These are phyloP conservation scores for Tipula helvola DNA, from an alignment of 2,888 invertebrate genomes.

Conservation along the genomic window DNA sequence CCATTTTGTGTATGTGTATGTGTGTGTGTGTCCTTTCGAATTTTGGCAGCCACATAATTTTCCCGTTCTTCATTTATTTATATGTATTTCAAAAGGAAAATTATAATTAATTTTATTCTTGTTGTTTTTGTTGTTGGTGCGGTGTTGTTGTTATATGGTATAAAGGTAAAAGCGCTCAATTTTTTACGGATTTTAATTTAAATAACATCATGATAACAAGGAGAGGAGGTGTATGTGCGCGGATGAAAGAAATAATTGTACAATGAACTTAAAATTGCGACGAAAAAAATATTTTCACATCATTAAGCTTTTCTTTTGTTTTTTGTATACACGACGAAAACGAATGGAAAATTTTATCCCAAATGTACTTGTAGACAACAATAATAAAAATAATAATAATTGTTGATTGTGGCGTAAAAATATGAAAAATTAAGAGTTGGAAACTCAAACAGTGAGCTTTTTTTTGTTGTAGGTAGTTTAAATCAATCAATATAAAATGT, in stretches of 20 bases:
- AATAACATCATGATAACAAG: neutral
- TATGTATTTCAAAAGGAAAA: neutral
- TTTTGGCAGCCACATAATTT: neutral
- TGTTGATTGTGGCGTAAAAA: neutral
- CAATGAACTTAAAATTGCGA: neutral
- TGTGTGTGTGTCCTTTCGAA: neutral
- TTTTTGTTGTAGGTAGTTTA: neutral
- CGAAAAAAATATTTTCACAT: neutral
- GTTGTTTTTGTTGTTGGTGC: neutral
- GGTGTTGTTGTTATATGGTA: neutral
- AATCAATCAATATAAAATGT: too few species aligned
- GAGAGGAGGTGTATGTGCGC: neutral
- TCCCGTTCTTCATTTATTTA: neutral
- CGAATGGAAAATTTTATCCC: neutral
- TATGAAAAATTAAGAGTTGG: neutral
- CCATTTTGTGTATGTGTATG: neutral
- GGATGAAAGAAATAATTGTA: neutral
- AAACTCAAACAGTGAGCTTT: neutral
- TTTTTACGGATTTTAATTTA: neutral
- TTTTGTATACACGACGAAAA: neutral
- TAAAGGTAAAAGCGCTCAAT: neutral
- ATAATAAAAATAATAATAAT: neutral
- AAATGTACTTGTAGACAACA: too few species aligned
- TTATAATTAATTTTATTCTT: neutral
- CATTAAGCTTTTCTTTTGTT: neutral